A percentile compares a stretch with the other conserved stretches of the same genome.
These are phyloP conservation scores for Andrena haemorrhoa DNA, from an alignment of 2,888 invertebrate genomes.

Conservation along the genomic window DNA sequence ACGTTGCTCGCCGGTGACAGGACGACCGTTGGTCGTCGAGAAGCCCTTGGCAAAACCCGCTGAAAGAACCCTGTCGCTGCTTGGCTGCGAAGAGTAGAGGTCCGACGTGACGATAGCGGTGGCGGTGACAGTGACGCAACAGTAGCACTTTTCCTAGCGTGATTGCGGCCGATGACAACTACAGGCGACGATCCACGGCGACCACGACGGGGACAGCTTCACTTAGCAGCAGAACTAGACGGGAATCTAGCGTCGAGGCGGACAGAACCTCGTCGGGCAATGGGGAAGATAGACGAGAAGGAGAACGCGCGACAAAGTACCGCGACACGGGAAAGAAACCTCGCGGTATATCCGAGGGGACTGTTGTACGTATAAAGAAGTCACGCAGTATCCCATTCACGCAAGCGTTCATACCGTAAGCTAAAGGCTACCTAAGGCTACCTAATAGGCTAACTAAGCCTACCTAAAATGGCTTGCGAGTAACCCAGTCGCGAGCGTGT, in stretches of 20 bases:
- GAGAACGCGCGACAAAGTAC: constrained; percentile 4
- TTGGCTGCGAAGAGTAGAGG: constrained; percentile 1
- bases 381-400: constrained; percentile 75
- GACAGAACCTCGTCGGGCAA: constrained; percentile 7
- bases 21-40: background rate
- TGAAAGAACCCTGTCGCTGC: constrained; percentile 12
- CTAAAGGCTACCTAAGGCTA: constrained; percentile 75
- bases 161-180: constrained; percentile 28
- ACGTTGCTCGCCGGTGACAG: background rate
- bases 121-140: constrained; percentile 21
- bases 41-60: constrained; percentile 24
- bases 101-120: constrained; percentile 29
- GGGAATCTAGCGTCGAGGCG: constrained; percentile 29
- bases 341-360: constrained; percentile 15
- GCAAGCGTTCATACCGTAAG: constrained; percentile 78
- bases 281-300: constrained; percentile 7
- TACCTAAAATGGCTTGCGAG: constrained; percentile 55
- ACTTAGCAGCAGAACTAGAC: constrained; percentile 1
- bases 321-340: constrained; percentile 23
- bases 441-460: constrained; percentile 74
- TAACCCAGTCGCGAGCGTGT: constrained; percentile 76
- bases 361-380: constrained; percentile 55
- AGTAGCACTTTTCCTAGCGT: constrained; percentile 25
- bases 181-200: constrained; percentile 14
- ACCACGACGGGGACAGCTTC: constrained; percentile 12